A percentile compares a stretch with the other conserved stretches of the same genome.
These are phyloP conservation scores for Drosophila quadrilineata DNA, from an alignment of 1,140 invertebrate species.

Conservation along the genomic window DNA sequence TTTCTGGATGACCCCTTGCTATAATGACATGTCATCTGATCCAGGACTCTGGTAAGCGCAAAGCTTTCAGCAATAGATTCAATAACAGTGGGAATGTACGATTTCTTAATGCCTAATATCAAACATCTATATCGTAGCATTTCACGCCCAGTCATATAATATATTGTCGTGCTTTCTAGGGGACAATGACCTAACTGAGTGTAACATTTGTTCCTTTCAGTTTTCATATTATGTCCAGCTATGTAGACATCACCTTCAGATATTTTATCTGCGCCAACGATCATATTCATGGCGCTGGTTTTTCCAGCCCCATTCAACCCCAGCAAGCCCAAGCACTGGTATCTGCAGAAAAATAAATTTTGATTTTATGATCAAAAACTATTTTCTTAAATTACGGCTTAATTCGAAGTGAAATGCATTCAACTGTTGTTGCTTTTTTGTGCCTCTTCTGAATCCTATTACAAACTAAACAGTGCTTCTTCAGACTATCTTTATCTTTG, in stretches of 20 bases:
- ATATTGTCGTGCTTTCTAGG: constrained; percentile 88
- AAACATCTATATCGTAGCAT: constrained; percentile 37
- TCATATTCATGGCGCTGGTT: constrained; percentile 91
- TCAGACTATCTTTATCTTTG: neutral
- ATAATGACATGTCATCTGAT: constrained; percentile 81
- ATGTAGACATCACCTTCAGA: constrained; percentile 39
- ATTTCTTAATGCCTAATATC: constrained; percentile 19
- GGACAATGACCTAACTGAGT: constrained; percentile 89
- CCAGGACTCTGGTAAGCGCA: constrained; percentile 3
- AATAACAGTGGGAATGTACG: neutral
- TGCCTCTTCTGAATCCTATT: constrained; percentile 6
- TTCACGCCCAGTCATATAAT: constrained; percentile 51
- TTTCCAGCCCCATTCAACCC: constrained; percentile 93
- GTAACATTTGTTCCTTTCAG: neutral
- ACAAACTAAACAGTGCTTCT: constrained; percentile 8
- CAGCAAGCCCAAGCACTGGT: constrained; percentile 91
- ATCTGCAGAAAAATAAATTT: constrained; percentile 2
- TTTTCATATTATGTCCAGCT: constrained; percentile 33
- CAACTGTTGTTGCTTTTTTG: neutral
- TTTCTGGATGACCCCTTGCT: constrained; percentile 95
- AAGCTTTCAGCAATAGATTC: constrained; percentile 14
- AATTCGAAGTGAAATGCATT: constrained; percentile 29
- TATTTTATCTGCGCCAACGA: constrained; percentile 84
- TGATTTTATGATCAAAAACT: neutral
- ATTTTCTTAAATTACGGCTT: constrained; percentile 30